These are phyloP conservation scores for Cephus pygmeus DNA, from an alignment of 2,888 invertebrate genomes.

Conservation along the genomic window DNA sequence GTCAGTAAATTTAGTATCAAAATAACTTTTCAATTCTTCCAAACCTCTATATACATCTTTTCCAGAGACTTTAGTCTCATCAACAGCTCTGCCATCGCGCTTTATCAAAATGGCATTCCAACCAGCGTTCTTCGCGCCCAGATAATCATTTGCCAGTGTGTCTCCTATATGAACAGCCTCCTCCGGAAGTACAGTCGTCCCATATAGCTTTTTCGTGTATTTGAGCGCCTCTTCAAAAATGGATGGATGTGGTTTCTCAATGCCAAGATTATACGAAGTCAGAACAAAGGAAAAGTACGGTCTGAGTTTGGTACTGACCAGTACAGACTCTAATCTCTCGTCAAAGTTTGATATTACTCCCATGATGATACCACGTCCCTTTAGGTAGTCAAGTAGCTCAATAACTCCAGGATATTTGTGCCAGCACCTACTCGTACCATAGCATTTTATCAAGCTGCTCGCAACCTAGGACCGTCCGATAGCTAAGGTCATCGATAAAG, in stretches of 20 bases:
- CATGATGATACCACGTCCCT: conserved; percentile 66
- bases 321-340: conserved; percentile 78
- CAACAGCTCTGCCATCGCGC: conserved; percentile 31
- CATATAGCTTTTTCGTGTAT: conserved; percentile 53
- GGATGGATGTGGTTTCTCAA: conserved; percentile 78
- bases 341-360: conserved; percentile 93
- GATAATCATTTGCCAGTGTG: conserved; percentile 79
- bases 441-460: conserved; percentile 75
- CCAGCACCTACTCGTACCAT: conserved; percentile 81
- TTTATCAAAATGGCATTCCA: conserved; percentile 76
- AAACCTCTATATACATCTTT: conserved; percentile 42
- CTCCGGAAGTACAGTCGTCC: conserved; percentile 60
- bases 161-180: conserved; percentile 89
- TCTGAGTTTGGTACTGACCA: conserved; percentile 74
- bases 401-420: conserved; percentile 74
- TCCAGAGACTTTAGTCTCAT: conserved; percentile 27
- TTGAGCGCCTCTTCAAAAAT: conserved; percentile 78
- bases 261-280: conserved; percentile 80
- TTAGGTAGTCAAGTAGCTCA: conserved; percentile 74
- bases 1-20: conserved; percentile 27
- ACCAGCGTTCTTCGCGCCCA: conserved; percentile 79
- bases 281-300: conserved; percentile 84
- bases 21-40: conserved; percentile 43
- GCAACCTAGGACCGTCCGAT: conserved; percentile 66
- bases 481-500: conserved; percentile 34